Conservation (phyloP, 2,888 invertebrate species). For the Geophilus truncorum region DNA sequence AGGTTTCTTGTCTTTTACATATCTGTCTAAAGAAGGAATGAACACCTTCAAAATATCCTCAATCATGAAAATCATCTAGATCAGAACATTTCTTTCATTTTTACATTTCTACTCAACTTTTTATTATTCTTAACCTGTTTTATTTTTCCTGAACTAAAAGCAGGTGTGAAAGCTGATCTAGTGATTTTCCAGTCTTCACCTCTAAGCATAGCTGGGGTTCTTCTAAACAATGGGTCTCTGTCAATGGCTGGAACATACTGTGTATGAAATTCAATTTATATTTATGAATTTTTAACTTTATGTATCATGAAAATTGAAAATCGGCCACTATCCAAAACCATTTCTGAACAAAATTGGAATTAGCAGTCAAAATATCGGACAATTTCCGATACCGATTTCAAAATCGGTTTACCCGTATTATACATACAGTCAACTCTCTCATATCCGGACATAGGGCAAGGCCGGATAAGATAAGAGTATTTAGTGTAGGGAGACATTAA, state of each 20-base stretch:
- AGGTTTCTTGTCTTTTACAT: background rate
- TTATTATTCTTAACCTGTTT: constrained; percentile 39
- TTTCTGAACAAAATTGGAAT: too few relatives aligned
- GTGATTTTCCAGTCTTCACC: constrained; percentile 40
- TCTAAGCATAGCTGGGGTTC: constrained; percentile 28
- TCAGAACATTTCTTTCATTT: background rate
- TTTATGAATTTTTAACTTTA: too few relatives aligned
- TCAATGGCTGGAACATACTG: constrained; percentile 5
- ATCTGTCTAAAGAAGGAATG: background rate
- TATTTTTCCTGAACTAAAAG: constrained; percentile 40
- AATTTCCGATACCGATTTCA: too few relatives aligned
- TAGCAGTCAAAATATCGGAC: too few relatives aligned
- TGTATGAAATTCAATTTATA: background rate
- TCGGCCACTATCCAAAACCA: too few relatives aligned
- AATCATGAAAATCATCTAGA: constrained; percentile 36
- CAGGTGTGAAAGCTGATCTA: constrained; percentile 35
- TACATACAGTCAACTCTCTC: too few relatives aligned
- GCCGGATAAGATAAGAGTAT: too few relatives aligned
- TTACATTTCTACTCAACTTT: too few relatives aligned
- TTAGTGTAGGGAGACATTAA: too few relatives aligned
- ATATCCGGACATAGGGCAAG: too few relatives aligned
- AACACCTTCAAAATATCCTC: constrained; percentile 36
- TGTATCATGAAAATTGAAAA: too few relatives aligned
- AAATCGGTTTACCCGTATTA: too few relatives aligned
- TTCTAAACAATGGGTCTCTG: background rate